Percentiles rank a stretch among this genome's conserved stretches.
Conservation (phyloP, 2,888 invertebrate genomes). For the Limnephilus rhombicus region DNA sequence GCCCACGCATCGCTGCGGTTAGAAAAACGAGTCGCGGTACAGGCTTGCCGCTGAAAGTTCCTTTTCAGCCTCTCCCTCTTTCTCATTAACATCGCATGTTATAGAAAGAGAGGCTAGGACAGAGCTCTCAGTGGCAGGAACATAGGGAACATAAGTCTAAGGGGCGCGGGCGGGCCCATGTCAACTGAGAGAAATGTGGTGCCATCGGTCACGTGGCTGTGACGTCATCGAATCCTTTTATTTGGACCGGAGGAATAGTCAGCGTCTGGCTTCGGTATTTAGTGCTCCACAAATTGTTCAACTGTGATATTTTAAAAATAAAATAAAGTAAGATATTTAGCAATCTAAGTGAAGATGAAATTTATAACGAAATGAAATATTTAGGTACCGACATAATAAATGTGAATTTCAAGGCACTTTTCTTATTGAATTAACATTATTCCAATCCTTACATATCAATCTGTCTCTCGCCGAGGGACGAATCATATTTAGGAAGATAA, state of each 20-base stretch:
- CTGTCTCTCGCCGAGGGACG: too few species aligned
- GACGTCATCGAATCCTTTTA: slow-evolving; percentile 23
- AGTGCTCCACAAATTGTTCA: not conserved
- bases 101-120: not conserved
- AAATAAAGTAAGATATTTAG: not conserved
- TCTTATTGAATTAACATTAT: too few species aligned
- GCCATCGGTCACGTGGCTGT: slow-evolving; percentile 24
- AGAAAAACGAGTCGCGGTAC: not conserved
- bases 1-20: not conserved
- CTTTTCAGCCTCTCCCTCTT: not conserved
- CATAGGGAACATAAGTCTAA: not conserved
- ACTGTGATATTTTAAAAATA: not conserved
- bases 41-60: not conserved
- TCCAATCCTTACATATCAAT: too few species aligned
- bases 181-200: slow-evolving; percentile 23
- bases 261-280: not conserved
- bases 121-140: not conserved
- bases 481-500: too few species aligned
- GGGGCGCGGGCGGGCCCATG: slow-evolving; percentile 12
- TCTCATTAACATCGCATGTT: not conserved
- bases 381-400: not conserved
- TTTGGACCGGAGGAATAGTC: not conserved
- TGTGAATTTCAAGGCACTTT: too few species aligned
- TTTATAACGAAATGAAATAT: not conserved
- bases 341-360: too few species aligned